Evolutionary conservation across 2,797 vertebrate genomes (phyloP).

Genomic region (Poeciliopsis paucimaculata): DNA sequence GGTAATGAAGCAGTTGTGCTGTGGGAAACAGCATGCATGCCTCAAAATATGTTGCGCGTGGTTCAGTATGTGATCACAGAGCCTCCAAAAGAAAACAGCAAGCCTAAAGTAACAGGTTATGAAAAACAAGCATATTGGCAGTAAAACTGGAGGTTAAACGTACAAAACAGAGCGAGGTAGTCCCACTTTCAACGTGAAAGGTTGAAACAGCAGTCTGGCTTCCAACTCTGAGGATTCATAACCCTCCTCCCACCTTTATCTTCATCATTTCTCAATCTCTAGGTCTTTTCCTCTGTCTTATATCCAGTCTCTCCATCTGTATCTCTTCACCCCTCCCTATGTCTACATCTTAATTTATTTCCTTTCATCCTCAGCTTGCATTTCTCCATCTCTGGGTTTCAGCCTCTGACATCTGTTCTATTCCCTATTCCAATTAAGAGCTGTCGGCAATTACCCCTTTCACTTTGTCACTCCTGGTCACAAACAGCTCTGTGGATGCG

Average conservation of each 20-base stretch:
- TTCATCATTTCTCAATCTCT: slow-evolving; percentile 41
- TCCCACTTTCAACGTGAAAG: slow-evolving; percentile 9
- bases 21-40: slow-evolving; percentile 13
- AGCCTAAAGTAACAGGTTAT: slow-evolving; percentile 13
- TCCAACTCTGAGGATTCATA: slow-evolving; percentile 42
- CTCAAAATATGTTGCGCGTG: slow-evolving; percentile 10
- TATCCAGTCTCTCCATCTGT: slow-evolving; percentile 44
- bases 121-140: background rate
- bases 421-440: slow-evolving; percentile 63
- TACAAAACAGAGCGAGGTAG: slow-evolving; percentile 7
- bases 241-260: slow-evolving; percentile 39
- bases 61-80: background rate
- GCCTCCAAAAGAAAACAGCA: background rate
- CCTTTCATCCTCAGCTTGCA: slow-evolving; percentile 50
- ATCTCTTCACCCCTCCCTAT: slow-evolving; percentile 47
- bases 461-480: slow-evolving; percentile 41
- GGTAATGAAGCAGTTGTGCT: slow-evolving; percentile 31
- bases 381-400: slow-evolving; percentile 40
- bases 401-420: slow-evolving; percentile 61
- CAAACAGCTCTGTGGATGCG: slow-evolving; percentile 24
- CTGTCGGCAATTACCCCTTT: slow-evolving; percentile 59
- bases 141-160: slow-evolving; percentile 12
- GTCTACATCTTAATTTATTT: slow-evolving; percentile 35
- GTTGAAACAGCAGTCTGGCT: slow-evolving; percentile 30
- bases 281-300: slow-evolving; percentile 29